Conservation (phyloP, 2,797 vertebrate genomes). For the Lophius americanus region DNA sequence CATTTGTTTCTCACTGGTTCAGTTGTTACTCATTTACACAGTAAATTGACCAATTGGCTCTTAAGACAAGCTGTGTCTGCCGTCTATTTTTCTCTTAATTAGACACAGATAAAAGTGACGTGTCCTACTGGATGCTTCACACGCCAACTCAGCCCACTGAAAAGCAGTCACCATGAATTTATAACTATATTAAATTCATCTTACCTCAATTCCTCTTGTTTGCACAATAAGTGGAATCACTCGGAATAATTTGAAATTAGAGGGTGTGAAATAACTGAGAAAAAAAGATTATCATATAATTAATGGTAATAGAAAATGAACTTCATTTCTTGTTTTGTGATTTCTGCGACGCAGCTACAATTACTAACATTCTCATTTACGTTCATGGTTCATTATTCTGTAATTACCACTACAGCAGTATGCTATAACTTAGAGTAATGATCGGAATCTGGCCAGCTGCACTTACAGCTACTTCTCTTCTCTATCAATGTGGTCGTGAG, state of each 20-base stretch:
- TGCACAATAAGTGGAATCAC: conserved; percentile 17
- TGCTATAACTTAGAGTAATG: conserved; percentile 70
- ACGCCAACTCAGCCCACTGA: conserved; percentile 38
- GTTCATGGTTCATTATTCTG: conserved; percentile 68
- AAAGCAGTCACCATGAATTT: conserved; percentile 17
- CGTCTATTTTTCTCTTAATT: conserved; percentile 57
- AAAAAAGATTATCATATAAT: conserved; percentile 13
- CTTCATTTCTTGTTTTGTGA: conserved; percentile 43
- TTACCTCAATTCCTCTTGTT: conserved; percentile 23
- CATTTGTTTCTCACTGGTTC: conserved; percentile 35
- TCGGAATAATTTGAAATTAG: conserved; percentile 35
- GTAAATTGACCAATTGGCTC: conserved; percentile 64
- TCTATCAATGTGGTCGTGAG: conserved; percentile 57
- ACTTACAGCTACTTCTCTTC: conserved; percentile 51
- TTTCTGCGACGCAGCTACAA: conserved; percentile 58
- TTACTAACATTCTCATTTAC: conserved; percentile 65
- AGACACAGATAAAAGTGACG: conserved; percentile 55
- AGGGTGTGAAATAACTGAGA: conserved; percentile 18
- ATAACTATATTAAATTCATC: conserved; percentile 29
- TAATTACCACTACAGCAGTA: conserved; percentile 66
- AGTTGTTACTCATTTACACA: conserved; percentile 57
- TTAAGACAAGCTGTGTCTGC: conserved; percentile 51
- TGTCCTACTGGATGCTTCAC: conserved; percentile 57
- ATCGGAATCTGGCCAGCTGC: conserved; percentile 71
- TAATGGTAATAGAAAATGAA: conserved; percentile 37